phyloP scores from a whole-genome alignment of 92 coral and sea anemone species.

The Pocillopora meandrina region DNA sequence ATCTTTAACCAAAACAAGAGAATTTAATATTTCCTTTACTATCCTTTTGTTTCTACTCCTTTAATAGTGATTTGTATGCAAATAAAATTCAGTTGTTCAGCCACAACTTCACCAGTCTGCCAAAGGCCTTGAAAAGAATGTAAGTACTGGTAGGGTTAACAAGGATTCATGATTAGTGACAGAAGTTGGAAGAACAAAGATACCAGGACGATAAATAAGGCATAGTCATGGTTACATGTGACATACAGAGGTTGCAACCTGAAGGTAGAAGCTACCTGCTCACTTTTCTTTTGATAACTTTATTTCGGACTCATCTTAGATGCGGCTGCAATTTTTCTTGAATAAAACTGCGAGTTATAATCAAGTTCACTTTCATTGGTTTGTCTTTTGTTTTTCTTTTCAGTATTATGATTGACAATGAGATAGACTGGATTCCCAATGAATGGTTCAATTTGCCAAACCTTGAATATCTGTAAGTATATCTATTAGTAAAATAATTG shows the following conservation, averaged over 20 bases:
- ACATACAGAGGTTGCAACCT: no score
- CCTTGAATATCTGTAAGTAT: slow-evolving; percentile 86
- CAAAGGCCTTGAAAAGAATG: slow-evolving; percentile 74
- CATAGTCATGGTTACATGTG: no score
- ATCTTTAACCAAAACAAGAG: background rate
- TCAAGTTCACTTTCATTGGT: background rate
- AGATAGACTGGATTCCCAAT: slow-evolving; percentile 89
- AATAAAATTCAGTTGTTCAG: slow-evolving; percentile 73
- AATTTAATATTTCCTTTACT: no score
- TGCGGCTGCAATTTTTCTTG: background rate
- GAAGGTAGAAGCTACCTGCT: no score
- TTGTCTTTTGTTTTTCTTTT: slow-evolving; percentile 1
- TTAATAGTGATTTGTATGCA: slow-evolving; percentile 66
- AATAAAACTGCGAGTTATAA: no score
- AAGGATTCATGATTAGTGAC: no score
- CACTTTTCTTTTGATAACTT: no score
- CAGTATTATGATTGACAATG: slow-evolving; percentile 79
- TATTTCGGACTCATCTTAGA: no score
- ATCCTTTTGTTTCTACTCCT: background rate
- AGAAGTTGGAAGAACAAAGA: no score
- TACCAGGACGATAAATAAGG: no score
- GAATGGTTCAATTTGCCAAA: slow-evolving; percentile 88
- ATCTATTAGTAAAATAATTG: background rate
- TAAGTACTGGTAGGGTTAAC: slow-evolving; percentile 40
- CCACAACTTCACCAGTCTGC: slow-evolving; percentile 82